Evolutionary conservation across 2,113 vertebrate genomes (phyloP).

Genomic region (Archilochus colubris): DNA sequence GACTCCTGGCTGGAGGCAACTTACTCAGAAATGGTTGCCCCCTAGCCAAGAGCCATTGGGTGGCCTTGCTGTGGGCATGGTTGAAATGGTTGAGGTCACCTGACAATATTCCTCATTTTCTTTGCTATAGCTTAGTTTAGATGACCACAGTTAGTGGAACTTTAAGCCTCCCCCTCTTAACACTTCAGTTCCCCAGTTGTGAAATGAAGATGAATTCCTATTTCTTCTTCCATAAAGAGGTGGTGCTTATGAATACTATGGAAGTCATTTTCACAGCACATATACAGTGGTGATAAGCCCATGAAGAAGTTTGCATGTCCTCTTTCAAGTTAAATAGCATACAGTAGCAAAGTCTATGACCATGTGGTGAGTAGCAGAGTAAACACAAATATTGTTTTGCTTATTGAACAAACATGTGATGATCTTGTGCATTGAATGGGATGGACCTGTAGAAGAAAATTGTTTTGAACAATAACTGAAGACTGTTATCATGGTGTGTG

Average conservation of each 20-base stretch:
- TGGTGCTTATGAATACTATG: background rate
- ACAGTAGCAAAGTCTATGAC: background rate
- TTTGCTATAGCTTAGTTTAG: background rate
- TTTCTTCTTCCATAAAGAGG: background rate
- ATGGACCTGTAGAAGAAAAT: background rate
- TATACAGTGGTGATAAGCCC: background rate
- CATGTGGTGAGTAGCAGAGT: background rate
- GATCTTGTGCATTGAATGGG: background rate
- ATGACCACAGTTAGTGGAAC: background rate
- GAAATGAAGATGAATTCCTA: background rate
- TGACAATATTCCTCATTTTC: background rate
- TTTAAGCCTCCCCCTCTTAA: background rate
- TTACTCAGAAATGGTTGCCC: background rate
- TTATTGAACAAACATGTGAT: background rate
- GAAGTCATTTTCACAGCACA: background rate
- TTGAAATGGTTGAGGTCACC: background rate
- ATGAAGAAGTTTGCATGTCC: background rate
- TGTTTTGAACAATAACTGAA: background rate
- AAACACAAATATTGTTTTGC: background rate
- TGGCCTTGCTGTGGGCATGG: background rate
- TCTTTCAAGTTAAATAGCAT: background rate
- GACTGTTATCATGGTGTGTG: background rate
- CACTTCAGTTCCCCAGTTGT: background rate
- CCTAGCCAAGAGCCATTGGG: background rate
- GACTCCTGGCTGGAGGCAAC: background rate